A percentile compares a stretch with the other conserved stretches of the same genome.
phyloP scores from a whole-genome alignment of 2,888 invertebrate genomes.

The Lathronympha strigana region DNA sequence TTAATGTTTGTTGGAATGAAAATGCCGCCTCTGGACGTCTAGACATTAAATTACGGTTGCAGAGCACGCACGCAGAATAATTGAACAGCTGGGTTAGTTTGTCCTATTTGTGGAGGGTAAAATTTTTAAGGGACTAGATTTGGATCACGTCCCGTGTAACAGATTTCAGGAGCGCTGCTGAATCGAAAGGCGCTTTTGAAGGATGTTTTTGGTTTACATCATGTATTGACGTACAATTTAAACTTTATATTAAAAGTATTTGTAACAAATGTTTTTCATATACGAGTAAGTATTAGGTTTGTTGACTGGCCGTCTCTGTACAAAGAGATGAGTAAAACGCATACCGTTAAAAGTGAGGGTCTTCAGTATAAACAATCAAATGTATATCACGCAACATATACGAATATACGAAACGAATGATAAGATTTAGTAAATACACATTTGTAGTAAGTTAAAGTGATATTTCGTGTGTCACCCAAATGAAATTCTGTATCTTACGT shows the following conservation, averaged over 20 bases:
- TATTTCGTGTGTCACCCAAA: no score
- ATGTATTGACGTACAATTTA: background rate
- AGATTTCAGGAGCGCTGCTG: background rate
- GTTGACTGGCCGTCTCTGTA: no score
- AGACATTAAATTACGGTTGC: constrained; percentile 32
- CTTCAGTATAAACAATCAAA: no score
- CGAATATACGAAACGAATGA: no score
- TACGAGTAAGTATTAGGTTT: no score
- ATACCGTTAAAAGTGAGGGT: no score
- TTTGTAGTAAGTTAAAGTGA: no score
- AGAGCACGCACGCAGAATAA: constrained; percentile 19
- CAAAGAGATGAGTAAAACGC: no score
- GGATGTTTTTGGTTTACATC: background rate
- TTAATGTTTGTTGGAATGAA: background rate
- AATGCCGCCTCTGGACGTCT: constrained; percentile 17
- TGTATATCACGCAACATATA: no score
- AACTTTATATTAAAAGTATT: background rate
- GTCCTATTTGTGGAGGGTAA: background rate
- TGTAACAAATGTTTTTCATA: no score
- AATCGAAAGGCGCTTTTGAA: background rate
- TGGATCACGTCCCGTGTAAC: constrained; percentile 7
- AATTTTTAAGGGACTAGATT: constrained; percentile 1
- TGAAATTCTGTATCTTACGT: background rate
- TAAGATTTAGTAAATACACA: no score
- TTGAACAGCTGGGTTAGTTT: constrained; percentile 11